Conservation (phyloP, 2,113 vertebrate genomes). For the Ceratotherium simum region DNA sequence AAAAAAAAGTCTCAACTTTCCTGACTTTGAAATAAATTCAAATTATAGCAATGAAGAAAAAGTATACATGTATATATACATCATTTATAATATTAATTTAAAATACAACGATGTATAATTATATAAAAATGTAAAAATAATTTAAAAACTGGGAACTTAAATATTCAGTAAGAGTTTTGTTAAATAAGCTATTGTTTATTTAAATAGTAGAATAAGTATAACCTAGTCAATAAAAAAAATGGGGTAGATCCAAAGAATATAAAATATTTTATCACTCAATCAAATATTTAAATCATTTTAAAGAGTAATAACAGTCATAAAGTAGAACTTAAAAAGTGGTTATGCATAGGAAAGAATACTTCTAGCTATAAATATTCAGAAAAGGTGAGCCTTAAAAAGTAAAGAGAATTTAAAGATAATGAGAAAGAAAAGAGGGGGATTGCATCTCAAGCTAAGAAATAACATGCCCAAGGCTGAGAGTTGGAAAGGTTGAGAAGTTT, state of each 20-base stretch:
- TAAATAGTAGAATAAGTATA: not conserved
- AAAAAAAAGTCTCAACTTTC: not conserved
- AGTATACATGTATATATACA: too few relatives aligned
- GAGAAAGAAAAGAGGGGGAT: not conserved
- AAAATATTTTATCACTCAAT: constrained; percentile 4
- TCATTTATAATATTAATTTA: not conserved
- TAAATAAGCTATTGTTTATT: not conserved
- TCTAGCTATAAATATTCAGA: not conserved
- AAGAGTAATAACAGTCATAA: not conserved
- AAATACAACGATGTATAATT: not conserved
- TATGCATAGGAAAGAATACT: not conserved
- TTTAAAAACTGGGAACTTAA: constrained; percentile 28
- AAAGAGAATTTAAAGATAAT: not conserved
- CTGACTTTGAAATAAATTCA: not conserved
- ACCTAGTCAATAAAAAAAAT: not conserved
- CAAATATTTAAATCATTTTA: not conserved
- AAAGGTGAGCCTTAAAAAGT: not conserved
- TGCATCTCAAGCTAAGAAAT: constrained; percentile 8
- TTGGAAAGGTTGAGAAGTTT: not conserved
- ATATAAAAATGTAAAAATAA: not conserved
- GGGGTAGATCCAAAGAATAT: not conserved
- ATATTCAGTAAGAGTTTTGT: not conserved
- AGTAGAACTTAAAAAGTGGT: not conserved
- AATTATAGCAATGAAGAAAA: not conserved
- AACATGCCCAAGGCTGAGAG: not conserved